A percentile compares a stretch with the other conserved stretches of the same genome.
These are phyloP conservation scores for Diadegma fenestrale DNA, from an alignment of 2,888 invertebrate genomes.

Conservation along the genomic window DNA sequence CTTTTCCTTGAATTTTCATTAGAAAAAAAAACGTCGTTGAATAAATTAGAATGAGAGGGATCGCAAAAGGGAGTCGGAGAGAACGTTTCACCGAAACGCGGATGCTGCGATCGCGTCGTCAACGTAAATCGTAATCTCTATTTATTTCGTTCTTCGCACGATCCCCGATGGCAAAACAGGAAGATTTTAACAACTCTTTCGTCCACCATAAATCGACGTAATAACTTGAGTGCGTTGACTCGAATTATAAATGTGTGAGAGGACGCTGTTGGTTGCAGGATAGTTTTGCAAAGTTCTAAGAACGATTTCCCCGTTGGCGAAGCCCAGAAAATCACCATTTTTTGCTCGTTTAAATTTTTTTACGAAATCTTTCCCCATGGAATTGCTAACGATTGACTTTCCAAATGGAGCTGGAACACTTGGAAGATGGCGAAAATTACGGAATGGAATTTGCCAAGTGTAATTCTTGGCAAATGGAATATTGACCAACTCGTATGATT, in stretches of 20 bases:
- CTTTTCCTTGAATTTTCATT: background rate
- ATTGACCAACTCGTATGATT: conserved; percentile 20
- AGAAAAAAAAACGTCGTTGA: background rate
- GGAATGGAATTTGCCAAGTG: conserved; percentile 3
- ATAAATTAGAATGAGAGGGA: background rate
- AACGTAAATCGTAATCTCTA: conserved; percentile 3
- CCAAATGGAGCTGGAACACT: background rate
- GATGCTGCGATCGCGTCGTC: conserved; percentile 12
- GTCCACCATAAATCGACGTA: conserved; percentile 26
- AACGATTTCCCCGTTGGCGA: background rate
- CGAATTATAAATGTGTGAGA: conserved; percentile 17
- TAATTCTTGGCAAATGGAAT: background rate
- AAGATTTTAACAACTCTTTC: conserved; percentile 18
- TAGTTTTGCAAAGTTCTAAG: background rate
- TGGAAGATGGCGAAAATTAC: background rate
- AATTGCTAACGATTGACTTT: background rate
- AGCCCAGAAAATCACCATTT: background rate
- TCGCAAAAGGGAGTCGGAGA: background rate
- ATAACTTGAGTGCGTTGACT: conserved; percentile 13
- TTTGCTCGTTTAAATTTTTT: background rate
- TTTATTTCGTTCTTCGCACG: conserved; percentile 3
- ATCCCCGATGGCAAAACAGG: conserved; percentile 19
- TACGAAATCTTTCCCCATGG: background rate
- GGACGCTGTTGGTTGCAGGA: background rate
- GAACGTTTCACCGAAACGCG: conserved; percentile 10